Evolutionary conservation across 2,888 invertebrate species (phyloP).

Genomic region (Eristalis intricaria): DNA sequence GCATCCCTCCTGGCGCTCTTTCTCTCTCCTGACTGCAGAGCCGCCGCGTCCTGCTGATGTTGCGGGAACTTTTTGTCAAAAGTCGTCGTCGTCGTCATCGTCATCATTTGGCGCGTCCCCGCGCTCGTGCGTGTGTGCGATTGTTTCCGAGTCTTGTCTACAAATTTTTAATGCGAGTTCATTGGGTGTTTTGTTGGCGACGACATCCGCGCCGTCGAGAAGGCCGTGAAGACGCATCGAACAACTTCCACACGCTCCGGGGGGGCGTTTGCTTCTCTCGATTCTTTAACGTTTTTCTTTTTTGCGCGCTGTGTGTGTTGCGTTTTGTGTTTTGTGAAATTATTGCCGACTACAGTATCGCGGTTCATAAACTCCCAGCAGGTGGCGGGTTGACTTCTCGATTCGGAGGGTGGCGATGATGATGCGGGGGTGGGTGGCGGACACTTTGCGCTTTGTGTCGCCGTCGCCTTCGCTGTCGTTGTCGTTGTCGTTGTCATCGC

Average conservation of each 20-base stretch:
- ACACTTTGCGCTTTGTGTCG: constrained; percentile 24
- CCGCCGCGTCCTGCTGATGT: constrained; percentile 12
- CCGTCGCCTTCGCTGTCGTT: neutral
- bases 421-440: constrained; percentile 19
- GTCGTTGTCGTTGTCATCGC: neutral
- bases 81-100: constrained; percentile 11
- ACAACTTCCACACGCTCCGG: constrained; percentile 42
- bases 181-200: constrained; percentile 68
- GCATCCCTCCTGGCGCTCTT: neutral
- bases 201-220: constrained; percentile 57
- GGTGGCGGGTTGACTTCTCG: constrained; percentile 46
- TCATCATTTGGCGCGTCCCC: neutral
- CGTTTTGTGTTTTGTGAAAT: constrained; percentile 49
- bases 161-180: constrained; percentile 70
- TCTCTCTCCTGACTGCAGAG: neutral
- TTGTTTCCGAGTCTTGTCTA: constrained; percentile 71
- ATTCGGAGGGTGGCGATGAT: constrained; percentile 2
- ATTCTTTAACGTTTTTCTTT: neutral
- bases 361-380: constrained; percentile 71
- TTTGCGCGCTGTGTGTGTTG: neutral
- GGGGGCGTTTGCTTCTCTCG: constrained; percentile 30
- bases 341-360: constrained; percentile 69
- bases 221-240: constrained; percentile 52
- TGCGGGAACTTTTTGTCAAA: constrained; percentile 52
- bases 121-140: constrained; percentile 39